Conservation (phyloP, 1,140 invertebrate genomes). For the Paraescarpia echinospica region DNA sequence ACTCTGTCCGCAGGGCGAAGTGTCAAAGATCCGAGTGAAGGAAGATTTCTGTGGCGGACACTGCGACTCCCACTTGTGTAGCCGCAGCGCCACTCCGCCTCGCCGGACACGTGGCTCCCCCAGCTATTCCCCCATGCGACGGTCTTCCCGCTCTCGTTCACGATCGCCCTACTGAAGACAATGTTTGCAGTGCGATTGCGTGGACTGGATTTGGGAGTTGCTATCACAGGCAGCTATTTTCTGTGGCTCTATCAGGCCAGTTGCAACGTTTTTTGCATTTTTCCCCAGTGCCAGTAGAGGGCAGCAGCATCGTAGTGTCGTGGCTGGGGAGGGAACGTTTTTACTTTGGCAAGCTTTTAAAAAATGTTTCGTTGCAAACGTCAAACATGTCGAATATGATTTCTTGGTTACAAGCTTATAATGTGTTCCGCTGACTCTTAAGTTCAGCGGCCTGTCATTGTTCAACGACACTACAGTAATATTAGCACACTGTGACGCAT, state of each 20-base stretch:
- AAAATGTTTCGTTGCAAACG: neutral
- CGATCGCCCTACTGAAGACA: constrained; percentile 24
- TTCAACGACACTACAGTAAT: neutral
- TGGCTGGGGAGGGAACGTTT: neutral
- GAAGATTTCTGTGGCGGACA: constrained; percentile 81
- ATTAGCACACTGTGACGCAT: too few relatives aligned
- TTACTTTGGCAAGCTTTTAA: neutral
- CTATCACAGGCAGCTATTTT: neutral
- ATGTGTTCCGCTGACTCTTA: neutral
- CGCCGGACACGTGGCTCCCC: constrained; percentile 66
- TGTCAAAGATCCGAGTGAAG: constrained; percentile 90
- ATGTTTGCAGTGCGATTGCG: neutral
- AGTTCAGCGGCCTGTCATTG: neutral
- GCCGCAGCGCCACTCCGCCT: constrained; percentile 68
- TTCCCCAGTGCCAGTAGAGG: neutral
- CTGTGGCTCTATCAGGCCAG: neutral
- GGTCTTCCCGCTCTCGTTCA: constrained; percentile 18
- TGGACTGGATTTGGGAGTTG: neutral
- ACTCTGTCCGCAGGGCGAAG: constrained; percentile 76
- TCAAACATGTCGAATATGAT: neutral
- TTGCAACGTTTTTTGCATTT: neutral
- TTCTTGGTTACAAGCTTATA: neutral
- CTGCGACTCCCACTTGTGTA: constrained; percentile 62
- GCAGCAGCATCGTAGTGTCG: neutral
- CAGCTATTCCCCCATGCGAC: constrained; percentile 66